Percentiles rank a stretch among this genome's conserved stretches.
phyloP scores from a whole-genome alignment of 1,140 invertebrate species.

The Formica exsecta region DNA sequence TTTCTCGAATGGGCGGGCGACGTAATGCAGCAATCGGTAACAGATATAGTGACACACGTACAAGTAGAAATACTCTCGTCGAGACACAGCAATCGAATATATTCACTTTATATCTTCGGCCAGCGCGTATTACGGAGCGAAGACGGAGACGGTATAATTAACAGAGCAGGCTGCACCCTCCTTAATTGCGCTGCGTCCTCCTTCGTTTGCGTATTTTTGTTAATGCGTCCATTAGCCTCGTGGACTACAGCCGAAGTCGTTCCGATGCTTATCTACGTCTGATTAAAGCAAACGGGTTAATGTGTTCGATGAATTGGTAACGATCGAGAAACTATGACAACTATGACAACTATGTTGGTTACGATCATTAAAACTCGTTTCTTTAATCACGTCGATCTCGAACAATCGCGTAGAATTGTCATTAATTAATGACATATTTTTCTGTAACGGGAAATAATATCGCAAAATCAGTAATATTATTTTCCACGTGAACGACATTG shows the following conservation, averaged over 20 bases:
- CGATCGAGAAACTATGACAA: slow-evolving; percentile 25
- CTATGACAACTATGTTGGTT: slow-evolving; percentile 21
- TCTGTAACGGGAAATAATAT: not conserved
- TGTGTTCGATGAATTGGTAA: slow-evolving; percentile 14
- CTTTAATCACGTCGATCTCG: not conserved
- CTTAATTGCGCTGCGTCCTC: slow-evolving; percentile 22
- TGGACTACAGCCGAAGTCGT: slow-evolving; percentile 4
- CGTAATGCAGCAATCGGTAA: slow-evolving; percentile 8
- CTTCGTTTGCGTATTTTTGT: slow-evolving; percentile 38
- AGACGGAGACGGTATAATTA: slow-evolving; percentile 44
- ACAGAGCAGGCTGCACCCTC: slow-evolving; percentile 16
- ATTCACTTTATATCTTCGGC: slow-evolving; percentile 19
- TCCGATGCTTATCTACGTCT: slow-evolving; percentile 27
- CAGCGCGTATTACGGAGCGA: slow-evolving; percentile 16
- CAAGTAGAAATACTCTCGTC: not conserved
- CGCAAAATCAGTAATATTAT: not conserved
- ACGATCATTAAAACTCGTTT: not conserved
- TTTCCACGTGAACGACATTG: slow-evolving; percentile 46
- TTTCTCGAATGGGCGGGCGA: slow-evolving; percentile 7
- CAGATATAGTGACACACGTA: not conserved
- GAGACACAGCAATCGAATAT: not conserved
- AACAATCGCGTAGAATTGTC: not conserved
- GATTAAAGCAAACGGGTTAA: slow-evolving; percentile 28
- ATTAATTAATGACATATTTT: not conserved
- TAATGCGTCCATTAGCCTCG: slow-evolving; percentile 43